Evolutionary conservation across 30 jellyfish, hydroid and myxozoan species (phyloP).

Genomic region (Pelagia noctiluca): DNA sequence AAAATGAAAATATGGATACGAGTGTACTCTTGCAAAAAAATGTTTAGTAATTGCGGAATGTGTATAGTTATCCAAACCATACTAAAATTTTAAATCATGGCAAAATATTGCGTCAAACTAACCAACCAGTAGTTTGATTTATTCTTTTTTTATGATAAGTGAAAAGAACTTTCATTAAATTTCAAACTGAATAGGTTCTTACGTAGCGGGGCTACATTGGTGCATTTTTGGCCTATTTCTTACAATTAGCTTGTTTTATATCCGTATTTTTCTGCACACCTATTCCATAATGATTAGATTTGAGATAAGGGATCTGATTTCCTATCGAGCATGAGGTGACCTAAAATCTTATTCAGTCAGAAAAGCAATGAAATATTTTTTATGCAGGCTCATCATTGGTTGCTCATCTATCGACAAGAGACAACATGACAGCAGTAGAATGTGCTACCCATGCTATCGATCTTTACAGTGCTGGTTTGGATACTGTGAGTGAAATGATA

Average conservation of each 20-base stretch:
- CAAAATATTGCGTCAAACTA: too few species aligned
- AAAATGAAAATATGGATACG: too few species aligned
- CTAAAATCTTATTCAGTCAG: background rate
- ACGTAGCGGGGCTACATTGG: background rate
- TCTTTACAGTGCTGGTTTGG: constrained; percentile 19
- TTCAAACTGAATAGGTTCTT: background rate
- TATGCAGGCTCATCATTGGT: constrained; percentile 4
- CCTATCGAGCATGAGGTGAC: background rate
- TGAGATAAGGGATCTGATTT: background rate
- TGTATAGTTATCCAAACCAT: too few species aligned
- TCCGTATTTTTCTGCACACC: background rate
- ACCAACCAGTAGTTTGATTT: too few species aligned
- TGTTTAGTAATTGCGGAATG: too few species aligned
- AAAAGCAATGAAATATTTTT: background rate
- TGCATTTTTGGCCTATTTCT: background rate
- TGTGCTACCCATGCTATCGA: constrained; percentile 31
- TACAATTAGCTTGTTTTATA: background rate
- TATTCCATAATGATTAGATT: too few species aligned
- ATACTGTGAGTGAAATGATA: constrained; percentile 35
- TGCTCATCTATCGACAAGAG: constrained; percentile 6
- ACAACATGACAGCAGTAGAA: constrained; percentile 1
- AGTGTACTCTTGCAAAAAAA: too few species aligned
- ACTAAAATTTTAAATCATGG: too few species aligned
- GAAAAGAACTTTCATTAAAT: too few species aligned
- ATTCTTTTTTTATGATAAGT: too few species aligned